A percentile compares a stretch with the other conserved stretches of the same genome.
phyloP scores from a whole-genome alignment of 2,113 vertebrate species.

The Myrmecophaga tridactyla region DNA sequence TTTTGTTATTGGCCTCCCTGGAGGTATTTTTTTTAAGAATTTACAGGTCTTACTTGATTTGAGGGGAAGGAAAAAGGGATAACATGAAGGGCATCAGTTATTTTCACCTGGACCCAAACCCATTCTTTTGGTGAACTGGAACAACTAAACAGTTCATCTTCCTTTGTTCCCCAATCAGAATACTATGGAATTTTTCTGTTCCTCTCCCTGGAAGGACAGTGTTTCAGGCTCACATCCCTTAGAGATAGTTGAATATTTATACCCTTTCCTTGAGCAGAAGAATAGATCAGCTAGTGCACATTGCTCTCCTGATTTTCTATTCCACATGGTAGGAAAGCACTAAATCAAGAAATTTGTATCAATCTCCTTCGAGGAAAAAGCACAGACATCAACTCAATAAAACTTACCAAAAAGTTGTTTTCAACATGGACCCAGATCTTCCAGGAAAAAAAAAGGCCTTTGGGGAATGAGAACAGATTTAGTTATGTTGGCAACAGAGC shows the following conservation, averaged over 20 bases:
- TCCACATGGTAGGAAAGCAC: neutral
- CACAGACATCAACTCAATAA: neutral
- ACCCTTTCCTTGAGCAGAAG: neutral
- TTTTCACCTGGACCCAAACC: neutral
- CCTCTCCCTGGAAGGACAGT: neutral
- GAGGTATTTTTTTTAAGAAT: neutral
- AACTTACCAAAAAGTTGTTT: neutral
- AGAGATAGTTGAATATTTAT: neutral
- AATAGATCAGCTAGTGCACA: neutral
- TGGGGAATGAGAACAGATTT: neutral
- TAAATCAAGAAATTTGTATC: neutral
- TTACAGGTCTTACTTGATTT: conserved; percentile 9
- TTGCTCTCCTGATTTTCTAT: neutral
- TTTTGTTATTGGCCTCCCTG: conserved; percentile 50
- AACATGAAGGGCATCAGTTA: neutral
- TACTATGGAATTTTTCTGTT: neutral
- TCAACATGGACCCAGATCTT: neutral
- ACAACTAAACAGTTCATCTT: neutral
- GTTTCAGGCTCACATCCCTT: neutral
- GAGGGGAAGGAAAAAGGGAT: neutral
- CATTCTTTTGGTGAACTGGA: neutral
- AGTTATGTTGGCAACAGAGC: neutral
- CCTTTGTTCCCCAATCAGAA: neutral
- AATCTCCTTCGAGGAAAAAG: neutral
- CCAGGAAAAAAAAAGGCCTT: neutral